Conservation (phyloP, 1,140 invertebrate genomes). For the Medauroidea extradentata region DNA sequence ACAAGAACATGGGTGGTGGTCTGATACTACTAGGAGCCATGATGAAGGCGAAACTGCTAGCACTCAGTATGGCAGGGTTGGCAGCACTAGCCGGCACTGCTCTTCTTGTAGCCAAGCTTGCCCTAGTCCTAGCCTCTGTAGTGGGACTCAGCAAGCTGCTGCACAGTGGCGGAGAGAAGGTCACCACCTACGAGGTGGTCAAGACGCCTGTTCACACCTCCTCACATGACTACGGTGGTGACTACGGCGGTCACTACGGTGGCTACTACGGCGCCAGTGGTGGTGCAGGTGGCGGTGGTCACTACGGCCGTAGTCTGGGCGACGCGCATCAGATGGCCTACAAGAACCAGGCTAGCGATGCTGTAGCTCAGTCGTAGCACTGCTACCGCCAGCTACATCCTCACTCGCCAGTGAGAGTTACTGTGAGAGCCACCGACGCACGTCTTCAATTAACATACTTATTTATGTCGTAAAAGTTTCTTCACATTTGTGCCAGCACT, state of each 20-base stretch:
- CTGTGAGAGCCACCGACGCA: too few species aligned
- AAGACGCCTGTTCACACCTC: slow-evolving; percentile 55
- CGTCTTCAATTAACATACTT: too few species aligned
- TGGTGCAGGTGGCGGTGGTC: not conserved
- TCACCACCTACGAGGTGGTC: slow-evolving; percentile 80
- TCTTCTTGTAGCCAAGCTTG: slow-evolving; percentile 68
- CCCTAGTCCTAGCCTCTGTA: slow-evolving; percentile 66
- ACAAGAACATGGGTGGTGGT: slow-evolving; percentile 48
- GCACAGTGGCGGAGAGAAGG: slow-evolving; percentile 54
- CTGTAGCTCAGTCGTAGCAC: too few species aligned
- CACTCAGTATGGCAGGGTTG: slow-evolving; percentile 67
- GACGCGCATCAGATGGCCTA: slow-evolving; percentile 15
- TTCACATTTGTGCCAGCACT: too few species aligned
- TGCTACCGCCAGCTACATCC: too few species aligned
- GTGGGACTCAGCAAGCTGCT: slow-evolving; percentile 72
- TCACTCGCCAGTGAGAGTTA: too few species aligned
- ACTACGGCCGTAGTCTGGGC: not conserved
- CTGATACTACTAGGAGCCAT: slow-evolving; percentile 58
- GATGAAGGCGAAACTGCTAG: slow-evolving; percentile 63
- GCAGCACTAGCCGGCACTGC: slow-evolving; percentile 68
- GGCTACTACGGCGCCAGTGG: slow-evolving; percentile 4
- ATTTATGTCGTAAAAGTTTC: too few species aligned
- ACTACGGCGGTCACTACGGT: not conserved
- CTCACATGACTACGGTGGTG: not conserved
- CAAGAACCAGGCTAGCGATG: slow-evolving; percentile 1